These are phyloP conservation scores for Labeo rohita DNA, from an alignment of 2,113 vertebrate genomes.

Conservation along the genomic window DNA sequence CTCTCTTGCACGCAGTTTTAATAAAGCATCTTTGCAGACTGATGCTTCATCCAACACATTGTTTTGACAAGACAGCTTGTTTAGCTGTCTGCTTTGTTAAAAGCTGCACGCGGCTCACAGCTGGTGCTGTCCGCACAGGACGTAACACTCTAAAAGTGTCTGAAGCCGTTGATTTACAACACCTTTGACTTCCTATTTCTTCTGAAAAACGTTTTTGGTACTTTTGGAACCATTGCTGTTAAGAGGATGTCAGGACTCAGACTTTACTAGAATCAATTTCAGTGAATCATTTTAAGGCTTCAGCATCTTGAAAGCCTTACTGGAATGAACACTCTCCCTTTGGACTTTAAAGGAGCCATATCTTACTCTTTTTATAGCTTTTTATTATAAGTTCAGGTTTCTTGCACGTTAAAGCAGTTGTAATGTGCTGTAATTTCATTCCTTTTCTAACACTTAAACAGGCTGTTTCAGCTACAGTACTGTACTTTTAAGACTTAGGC, in stretches of 20 bases:
- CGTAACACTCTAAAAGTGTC: not conserved
- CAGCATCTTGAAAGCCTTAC: not conserved
- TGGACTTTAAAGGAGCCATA: not conserved
- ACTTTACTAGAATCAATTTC: not conserved
- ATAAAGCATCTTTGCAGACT: slow-evolving; percentile 8
- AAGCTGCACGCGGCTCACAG: slow-evolving; percentile 28
- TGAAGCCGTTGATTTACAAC: not conserved
- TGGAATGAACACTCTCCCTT: not conserved
- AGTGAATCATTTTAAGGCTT: not conserved
- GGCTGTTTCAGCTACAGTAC: not conserved
- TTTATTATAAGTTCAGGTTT: not conserved
- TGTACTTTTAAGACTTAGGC: not conserved
- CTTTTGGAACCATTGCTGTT: not conserved
- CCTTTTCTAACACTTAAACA: not conserved
- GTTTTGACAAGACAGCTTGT: slow-evolving; percentile 25
- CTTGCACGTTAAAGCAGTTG: not conserved
- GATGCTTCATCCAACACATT: slow-evolving; percentile 16
- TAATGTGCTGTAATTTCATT: not conserved
- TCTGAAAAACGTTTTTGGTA: not conserved
- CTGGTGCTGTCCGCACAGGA: slow-evolving; percentile 39
- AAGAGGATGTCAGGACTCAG: not conserved
- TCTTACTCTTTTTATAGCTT: not conserved
- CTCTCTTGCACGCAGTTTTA: not conserved
- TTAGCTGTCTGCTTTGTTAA: slow-evolving; percentile 22
- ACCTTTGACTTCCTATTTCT: slow-evolving; percentile 13